phyloP scores from a whole-genome alignment of 64 coral and sea anemone species.

The Stichodactyla mertensii region DNA sequence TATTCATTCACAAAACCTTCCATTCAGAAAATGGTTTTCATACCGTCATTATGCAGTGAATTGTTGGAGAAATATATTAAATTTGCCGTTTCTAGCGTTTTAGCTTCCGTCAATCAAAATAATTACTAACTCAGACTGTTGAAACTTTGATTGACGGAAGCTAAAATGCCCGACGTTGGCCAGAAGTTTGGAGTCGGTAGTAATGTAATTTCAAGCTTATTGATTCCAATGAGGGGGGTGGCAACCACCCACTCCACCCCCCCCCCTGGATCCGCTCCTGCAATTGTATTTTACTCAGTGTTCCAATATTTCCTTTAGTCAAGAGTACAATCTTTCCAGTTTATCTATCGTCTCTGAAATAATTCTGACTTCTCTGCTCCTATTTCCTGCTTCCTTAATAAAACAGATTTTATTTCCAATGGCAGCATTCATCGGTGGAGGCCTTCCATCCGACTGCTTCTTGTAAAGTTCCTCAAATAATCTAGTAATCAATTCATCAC shows the following conservation, averaged over 20 bases:
- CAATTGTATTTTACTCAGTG: neutral
- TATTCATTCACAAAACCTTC: too few relatives aligned
- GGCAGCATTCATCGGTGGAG: conserved; percentile 23
- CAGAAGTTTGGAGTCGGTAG: too few relatives aligned
- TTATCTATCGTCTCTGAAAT: conserved; percentile 17
- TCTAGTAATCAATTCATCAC: conserved; percentile 17
- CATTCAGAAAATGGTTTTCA: too few relatives aligned
- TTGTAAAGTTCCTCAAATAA: conserved; percentile 23
- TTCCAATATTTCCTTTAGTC: neutral
- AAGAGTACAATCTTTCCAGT: conserved; percentile 33
- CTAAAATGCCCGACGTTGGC: too few relatives aligned
- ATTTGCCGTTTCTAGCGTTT: too few relatives aligned
- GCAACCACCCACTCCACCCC: neutral
- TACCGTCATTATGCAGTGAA: too few relatives aligned
- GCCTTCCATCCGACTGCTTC: conserved; percentile 4
- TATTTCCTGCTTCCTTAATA: conserved; percentile 10
- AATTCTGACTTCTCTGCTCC: conserved; percentile 4
- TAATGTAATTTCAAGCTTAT: too few relatives aligned
- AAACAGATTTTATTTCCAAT: conserved; percentile 26
- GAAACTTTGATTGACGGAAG: too few relatives aligned
- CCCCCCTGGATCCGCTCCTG: neutral
- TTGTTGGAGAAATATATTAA: too few relatives aligned
- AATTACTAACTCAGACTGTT: too few relatives aligned
- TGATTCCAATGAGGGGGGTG: too few relatives aligned
- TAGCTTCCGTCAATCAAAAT: too few relatives aligned